Conservation (phyloP, 2,797 vertebrate species). For the Oophaga sylvatica region DNA sequence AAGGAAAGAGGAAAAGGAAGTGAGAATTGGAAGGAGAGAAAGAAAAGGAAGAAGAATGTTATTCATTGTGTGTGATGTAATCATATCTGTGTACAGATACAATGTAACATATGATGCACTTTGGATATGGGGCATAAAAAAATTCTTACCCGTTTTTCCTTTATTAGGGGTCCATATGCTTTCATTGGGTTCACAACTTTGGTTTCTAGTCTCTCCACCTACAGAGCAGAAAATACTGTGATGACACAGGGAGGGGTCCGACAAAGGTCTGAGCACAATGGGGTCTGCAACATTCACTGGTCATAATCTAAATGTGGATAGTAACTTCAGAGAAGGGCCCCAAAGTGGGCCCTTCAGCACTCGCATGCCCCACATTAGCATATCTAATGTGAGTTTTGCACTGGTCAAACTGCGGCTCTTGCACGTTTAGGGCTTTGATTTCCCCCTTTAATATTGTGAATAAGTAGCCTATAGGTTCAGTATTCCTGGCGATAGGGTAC, state of each 20-base stretch:
- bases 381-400: too few species aligned
- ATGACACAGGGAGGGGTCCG: background rate
- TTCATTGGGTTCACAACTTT: slow-evolving; percentile 77
- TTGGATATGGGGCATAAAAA: too few species aligned
- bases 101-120: background rate
- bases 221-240: background rate
- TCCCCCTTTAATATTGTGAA: too few species aligned
- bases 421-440: too few species aligned
- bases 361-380: too few species aligned
- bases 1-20: too few species aligned
- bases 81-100: background rate
- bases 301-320: background rate
- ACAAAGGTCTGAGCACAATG: background rate
- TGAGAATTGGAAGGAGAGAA: too few species aligned
- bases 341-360: background rate
- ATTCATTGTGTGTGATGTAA: too few species aligned
- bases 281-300: background rate
- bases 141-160: slow-evolving; percentile 72
- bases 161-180: slow-evolving; percentile 71
- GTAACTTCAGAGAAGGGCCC: background rate
- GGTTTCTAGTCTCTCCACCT: slow-evolving; percentile 79
- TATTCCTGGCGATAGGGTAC: background rate
- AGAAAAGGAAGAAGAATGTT: too few species aligned
- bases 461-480: background rate
- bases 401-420: too few species aligned